Base-by-base conservation (phyloP, 2,113 vertebrate genomes). In the Pteronura brasiliensis region DNA sequence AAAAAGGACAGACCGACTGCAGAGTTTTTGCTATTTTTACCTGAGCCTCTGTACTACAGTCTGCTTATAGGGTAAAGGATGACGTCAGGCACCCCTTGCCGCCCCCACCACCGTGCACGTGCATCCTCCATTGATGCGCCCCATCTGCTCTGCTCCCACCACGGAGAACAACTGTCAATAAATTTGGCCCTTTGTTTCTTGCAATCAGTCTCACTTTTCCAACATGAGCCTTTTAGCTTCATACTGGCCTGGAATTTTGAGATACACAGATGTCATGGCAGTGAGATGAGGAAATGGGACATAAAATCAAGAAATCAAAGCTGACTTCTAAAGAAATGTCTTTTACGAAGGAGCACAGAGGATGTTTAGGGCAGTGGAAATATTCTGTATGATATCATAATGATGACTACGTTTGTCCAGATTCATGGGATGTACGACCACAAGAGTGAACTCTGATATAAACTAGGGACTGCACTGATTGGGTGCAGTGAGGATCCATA, bases 181-280 rank as follows among this genome's bases (percentile, higher is more conserved):
- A 59, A 93, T 91, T 77, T 87, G 91, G 90, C 25, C 92, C 90
- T 96, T 91, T 61, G 88, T 94, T 80, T 92, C 87, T 81, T 86
- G 85, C 74, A 94, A 94, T 96, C 96, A 98, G 97, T 23, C 81
- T 86, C 88, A 81, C 97, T 96, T 95, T 96, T 93, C 93, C 91
- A 89, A 89, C 92, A 96, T 25, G 88, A 59, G 31, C 61, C 85
- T 96, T 93, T 96, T 55, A 95, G 86, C 52, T 97, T 94, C 95
- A 93, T 27, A 88, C 88, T 27, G 23, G 77, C 63, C 90, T 80
- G 47, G 94, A 94, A 96, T 96, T 97, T 88, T 97, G 88, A 95
- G 97, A 96, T 95, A 98, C 96, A 86, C 97, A 98, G 94, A 98
- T 97, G 93, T 80, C 90, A 94, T 18, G 44, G 88, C 57, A 65